A percentile compares a stretch with the other conserved stretches of the same genome.
phyloP scores from a whole-genome alignment of 2,797 vertebrate species.

The Gobio occitaniae region DNA sequence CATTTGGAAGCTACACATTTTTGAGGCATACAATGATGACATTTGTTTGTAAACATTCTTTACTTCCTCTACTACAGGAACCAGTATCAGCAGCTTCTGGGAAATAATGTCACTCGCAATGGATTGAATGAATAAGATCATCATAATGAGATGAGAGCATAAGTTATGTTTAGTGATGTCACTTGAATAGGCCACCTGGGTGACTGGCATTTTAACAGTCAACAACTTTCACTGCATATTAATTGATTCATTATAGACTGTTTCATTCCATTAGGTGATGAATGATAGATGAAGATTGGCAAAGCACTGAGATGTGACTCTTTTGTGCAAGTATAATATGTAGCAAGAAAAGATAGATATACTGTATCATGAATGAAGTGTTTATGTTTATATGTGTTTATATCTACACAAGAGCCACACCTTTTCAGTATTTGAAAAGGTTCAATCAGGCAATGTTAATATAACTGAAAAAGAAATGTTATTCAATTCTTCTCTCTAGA shows the following conservation, averaged over 20 bases:
- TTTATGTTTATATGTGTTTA: slow-evolving; percentile 29
- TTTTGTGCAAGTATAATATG: slow-evolving; percentile 62
- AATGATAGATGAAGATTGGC: slow-evolving; percentile 66
- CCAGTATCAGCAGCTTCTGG: not conserved
- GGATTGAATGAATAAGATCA: not conserved
- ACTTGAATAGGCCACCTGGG: slow-evolving; percentile 43
- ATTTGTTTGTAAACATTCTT: slow-evolving; percentile 1
- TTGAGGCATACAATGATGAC: not conserved
- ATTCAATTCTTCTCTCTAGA: not conserved
- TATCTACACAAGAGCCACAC: not conserved
- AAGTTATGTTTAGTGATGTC: slow-evolving; percentile 21
- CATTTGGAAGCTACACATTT: not conserved
- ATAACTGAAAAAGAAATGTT: not conserved
- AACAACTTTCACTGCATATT: slow-evolving; percentile 57
- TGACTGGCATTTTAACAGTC: slow-evolving; percentile 58
- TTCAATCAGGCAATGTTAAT: not conserved
- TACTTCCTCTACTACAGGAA: not conserved
- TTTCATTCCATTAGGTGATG: slow-evolving; percentile 67
- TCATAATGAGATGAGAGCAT: not conserved
- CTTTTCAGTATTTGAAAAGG: not conserved
- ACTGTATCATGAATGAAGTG: not conserved
- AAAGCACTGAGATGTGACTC: slow-evolving; percentile 66
- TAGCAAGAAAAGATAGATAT: slow-evolving; percentile 53
- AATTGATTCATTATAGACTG: slow-evolving; percentile 66
- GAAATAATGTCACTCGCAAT: not conserved